These are phyloP conservation scores for Myanophis thanlyinensis DNA, from an alignment of 2,113 vertebrate species.

Conservation along the genomic window DNA sequence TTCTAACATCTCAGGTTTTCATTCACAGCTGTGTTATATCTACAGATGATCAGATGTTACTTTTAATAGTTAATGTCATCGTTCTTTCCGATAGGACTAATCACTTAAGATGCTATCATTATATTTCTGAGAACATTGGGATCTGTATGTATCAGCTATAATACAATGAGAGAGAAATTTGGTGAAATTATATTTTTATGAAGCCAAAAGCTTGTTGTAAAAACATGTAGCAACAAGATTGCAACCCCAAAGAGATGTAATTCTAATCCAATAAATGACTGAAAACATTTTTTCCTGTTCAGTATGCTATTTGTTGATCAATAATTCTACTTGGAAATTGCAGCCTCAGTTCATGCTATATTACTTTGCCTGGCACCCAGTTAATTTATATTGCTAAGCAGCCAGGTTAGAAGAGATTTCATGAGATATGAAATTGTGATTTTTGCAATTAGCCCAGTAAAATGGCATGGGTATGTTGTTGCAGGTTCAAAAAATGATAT, in stretches of 20 bases:
- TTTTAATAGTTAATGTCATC: background rate
- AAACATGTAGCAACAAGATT: background rate
- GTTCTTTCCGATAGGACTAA: rapidly evolving
- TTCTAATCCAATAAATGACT: background rate
- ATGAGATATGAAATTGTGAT: background rate
- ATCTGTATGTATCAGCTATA: background rate
- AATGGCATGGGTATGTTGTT: background rate
- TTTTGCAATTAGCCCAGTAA: background rate
- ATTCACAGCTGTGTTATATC: background rate
- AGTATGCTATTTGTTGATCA: background rate
- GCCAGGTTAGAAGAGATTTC: background rate
- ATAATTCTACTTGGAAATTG: background rate
- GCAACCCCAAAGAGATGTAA: background rate
- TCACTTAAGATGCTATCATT: background rate
- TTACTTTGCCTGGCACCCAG: background rate
- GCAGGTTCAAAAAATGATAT: background rate
- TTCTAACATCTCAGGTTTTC: background rate
- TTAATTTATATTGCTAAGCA: background rate
- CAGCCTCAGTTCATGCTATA: background rate
- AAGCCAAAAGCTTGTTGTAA: background rate
- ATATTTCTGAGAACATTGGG: background rate
- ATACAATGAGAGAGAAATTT: background rate
- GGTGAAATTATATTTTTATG: background rate
- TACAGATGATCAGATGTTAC: background rate
- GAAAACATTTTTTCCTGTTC: no score